Base-by-base conservation (phyloP, 2,888 invertebrate genomes). In the Psylliodes chrysocephalus region DNA sequence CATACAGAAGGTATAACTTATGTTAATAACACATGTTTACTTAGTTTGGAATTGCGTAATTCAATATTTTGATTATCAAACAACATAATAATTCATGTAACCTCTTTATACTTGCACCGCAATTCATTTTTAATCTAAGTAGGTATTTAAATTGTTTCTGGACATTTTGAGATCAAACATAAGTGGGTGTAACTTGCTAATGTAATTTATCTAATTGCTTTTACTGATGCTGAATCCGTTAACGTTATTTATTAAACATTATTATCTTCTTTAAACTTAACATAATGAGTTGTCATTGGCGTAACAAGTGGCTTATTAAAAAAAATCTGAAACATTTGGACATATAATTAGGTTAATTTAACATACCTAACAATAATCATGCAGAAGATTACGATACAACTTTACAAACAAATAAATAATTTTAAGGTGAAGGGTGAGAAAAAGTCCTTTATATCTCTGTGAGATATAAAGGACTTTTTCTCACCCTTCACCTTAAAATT, bases 171-270 rank as follows among this genome's bases (percentile, higher is more conserved):
- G 42, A 30, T 28, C 25, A 55, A 19, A 46, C 15, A 30, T 19
- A 25, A 42, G 55, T 55, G 40, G 49, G 55, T 42, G 53, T 56
- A 55, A 33, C 8, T 57, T 1, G 49, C 28, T 47, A 35, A 33
- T 18, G 47, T 57, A 38, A 35, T 46, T 56, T 56, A 56, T 22
- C 25, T 61, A 40, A 57, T 57, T 47, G 25, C 15, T 35, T 47
- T 35, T 55, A 7, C 15, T 61, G 40, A 38, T 55, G 44, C 52
- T 56, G 17, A 51, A 63, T n/a, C 10, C 15, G 47, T 56, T 51
- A 51, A n/a, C n/a, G 51, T 56, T 63, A 51, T 63, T 62, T 55
- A 55, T 14, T 22, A 57, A 57, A 57, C 33, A 49, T 28, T 33
- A 46, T 56, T 54, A 42, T 42, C 46, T 33, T 53, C 56, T 19